These are phyloP conservation scores for Dendroctonus ponderosae DNA, from an alignment of 1,140 invertebrate genomes.

Conservation along the genomic window DNA sequence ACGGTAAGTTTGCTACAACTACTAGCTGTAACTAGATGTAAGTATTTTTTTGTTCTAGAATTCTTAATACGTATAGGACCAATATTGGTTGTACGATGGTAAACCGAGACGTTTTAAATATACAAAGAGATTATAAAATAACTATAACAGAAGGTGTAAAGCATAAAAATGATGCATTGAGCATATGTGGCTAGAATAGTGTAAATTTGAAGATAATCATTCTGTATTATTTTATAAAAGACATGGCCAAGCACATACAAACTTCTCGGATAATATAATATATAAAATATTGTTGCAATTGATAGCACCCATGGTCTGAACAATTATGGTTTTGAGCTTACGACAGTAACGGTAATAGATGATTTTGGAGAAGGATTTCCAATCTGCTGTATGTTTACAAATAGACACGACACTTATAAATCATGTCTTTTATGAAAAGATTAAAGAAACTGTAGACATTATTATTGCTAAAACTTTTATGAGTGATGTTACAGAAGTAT, in stretches of 20 bases:
- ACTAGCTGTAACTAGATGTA: neutral
- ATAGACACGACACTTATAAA: too few species aligned
- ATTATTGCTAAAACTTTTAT: constrained; percentile 31
- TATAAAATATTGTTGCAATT: constrained; percentile 31
- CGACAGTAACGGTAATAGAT: constrained; percentile 33
- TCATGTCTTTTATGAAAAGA: too few species aligned
- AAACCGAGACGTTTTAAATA: neutral
- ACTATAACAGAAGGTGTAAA: constrained; percentile 9
- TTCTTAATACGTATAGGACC: too few species aligned
- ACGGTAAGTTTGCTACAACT: constrained; percentile 3
- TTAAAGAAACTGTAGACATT: too few species aligned
- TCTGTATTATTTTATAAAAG: constrained; percentile 19
- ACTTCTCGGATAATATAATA: neutral
- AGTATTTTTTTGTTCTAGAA: too few species aligned
- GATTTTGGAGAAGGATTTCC: too few species aligned
- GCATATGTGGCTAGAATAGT: constrained; percentile 23
- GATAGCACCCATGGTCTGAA: constrained; percentile 39
- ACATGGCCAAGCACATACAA: constrained; percentile 4
- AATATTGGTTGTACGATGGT: neutral
- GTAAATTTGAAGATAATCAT: neutral
- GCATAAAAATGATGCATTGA: constrained; percentile 15
- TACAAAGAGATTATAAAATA: constrained; percentile 5
- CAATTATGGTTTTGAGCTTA: constrained; percentile 36
- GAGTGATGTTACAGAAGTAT: constrained; percentile 6
- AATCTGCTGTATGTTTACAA: too few species aligned